A percentile compares a stretch with the other conserved stretches of the same genome.
These are phyloP conservation scores for Sula dactylatra DNA, from an alignment of 2,113 vertebrate species.

Conservation along the genomic window DNA sequence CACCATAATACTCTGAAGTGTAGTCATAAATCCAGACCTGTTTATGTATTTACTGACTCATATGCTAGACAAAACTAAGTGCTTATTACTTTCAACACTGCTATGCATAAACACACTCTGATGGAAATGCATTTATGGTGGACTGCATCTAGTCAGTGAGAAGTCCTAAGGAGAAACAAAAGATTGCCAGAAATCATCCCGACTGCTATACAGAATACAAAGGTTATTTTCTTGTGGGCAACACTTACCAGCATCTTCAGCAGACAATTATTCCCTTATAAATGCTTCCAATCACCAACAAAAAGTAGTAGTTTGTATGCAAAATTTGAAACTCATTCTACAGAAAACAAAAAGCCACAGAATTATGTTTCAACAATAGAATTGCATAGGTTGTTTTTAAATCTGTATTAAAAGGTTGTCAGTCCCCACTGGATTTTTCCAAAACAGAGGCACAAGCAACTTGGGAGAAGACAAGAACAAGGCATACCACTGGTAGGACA, in stretches of 20 bases:
- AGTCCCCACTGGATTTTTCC: background rate
- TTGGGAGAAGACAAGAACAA: background rate
- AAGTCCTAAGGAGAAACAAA: background rate
- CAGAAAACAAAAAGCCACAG: background rate
- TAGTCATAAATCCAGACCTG: constrained; percentile 4
- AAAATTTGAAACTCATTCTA: background rate
- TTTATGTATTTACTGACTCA: background rate
- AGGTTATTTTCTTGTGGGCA: background rate
- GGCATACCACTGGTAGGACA: background rate
- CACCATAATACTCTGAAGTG: background rate
- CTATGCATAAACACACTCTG: background rate
- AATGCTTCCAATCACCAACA: background rate
- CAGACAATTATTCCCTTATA: background rate
- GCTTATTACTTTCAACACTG: background rate
- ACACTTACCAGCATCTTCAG: background rate
- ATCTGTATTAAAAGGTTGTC: background rate
- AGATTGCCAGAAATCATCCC: background rate
- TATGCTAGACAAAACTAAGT: background rate
- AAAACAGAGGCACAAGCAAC: background rate
- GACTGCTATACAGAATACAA: background rate
- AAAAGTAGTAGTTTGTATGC: background rate
- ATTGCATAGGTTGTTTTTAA: background rate
- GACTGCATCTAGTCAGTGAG: background rate
- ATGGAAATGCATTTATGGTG: background rate
- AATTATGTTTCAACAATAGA: background rate